A percentile compares a stretch with the other conserved stretches of the same genome.
Conservation (phyloP, 2,888 invertebrate species). For the Leucophora obtusa region DNA sequence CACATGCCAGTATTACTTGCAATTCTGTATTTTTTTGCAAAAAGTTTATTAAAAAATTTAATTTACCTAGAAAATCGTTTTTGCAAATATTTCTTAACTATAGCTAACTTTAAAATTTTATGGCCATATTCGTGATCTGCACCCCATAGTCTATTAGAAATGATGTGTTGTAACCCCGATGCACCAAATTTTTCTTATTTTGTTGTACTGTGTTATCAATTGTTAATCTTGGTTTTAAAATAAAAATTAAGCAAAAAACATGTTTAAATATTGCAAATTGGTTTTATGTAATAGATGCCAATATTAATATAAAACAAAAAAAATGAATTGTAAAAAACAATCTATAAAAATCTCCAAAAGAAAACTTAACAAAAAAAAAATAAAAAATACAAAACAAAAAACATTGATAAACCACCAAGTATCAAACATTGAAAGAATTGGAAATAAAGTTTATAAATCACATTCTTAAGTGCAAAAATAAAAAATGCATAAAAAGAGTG, state of each 20-base stretch:
- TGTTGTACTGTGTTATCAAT: background rate
- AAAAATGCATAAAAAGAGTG: conserved; percentile 43
- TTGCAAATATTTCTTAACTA: no score
- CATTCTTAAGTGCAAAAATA: conserved; percentile 49
- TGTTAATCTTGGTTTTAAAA: conserved; percentile 5
- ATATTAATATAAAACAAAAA: conserved; percentile 27
- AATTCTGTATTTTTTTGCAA: no score
- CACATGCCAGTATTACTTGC: no score
- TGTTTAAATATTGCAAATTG: conserved; percentile 51
- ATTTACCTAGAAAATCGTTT: no score
- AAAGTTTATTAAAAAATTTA: no score
- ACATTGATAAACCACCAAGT: conserved; percentile 57
- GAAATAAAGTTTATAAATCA: conserved; percentile 57
- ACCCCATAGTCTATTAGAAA: no score
- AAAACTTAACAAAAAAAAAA: conserved; percentile 21
- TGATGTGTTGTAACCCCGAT: no score
- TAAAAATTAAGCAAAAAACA: background rate
- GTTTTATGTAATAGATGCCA: conserved; percentile 13
- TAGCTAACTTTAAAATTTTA: no score
- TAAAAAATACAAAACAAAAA: conserved; percentile 31
- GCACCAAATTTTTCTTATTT: no score
- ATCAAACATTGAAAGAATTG: conserved; percentile 55
- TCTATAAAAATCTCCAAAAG: conserved; percentile 9
- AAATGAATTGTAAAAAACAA: conserved; percentile 4
- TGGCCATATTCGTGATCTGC: no score